phyloP scores from a whole-genome alignment of 1,140 invertebrate species.

The Aphelenchoides fujianensis region DNA sequence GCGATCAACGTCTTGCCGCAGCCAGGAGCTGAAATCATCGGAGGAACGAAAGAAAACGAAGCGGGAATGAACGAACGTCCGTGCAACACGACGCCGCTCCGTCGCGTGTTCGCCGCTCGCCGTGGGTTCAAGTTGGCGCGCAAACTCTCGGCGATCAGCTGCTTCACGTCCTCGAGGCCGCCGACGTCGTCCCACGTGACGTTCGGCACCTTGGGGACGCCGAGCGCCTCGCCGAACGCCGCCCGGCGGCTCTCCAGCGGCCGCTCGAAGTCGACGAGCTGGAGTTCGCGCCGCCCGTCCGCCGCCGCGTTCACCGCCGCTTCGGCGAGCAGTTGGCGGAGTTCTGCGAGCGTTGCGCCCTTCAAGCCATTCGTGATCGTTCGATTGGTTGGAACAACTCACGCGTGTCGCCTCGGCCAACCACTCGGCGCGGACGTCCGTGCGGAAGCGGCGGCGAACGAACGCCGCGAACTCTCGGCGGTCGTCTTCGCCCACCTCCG shows the following conservation, averaged over 20 bases:
- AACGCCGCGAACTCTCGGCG: slow-evolving; percentile 27
- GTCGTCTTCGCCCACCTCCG: slow-evolving; percentile 32
- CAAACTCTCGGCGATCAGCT: slow-evolving; percentile 82
- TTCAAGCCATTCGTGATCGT: slow-evolving; percentile 33
- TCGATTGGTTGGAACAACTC: slow-evolving; percentile 7
- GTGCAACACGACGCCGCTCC: slow-evolving; percentile 79
- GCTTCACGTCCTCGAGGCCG: slow-evolving; percentile 78
- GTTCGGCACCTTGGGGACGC: slow-evolving; percentile 34
- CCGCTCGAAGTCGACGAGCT: slow-evolving; percentile 30
- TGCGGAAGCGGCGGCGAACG: neutral
- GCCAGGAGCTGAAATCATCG: no score
- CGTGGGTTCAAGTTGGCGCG: slow-evolving; percentile 66
- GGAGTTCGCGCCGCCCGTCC: neutral
- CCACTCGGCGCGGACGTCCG: slow-evolving; percentile 4
- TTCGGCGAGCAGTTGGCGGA: slow-evolving; percentile 37
- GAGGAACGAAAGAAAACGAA: no score
- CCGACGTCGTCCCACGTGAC: slow-evolving; percentile 71
- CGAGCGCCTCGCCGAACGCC: slow-evolving; percentile 27
- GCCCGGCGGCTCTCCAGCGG: slow-evolving; percentile 34
- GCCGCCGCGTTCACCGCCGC: slow-evolving; percentile 21
- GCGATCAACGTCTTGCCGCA: slow-evolving; percentile 94
- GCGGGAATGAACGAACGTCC: no score
- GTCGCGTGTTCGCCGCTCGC: neutral
- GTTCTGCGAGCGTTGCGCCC: slow-evolving; percentile 37
- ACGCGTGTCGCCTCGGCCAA: slow-evolving; percentile 24